Evolutionary conservation across 2,113 vertebrate genomes (phyloP).

Genomic region (Hippocampus mohnikei): DNA sequence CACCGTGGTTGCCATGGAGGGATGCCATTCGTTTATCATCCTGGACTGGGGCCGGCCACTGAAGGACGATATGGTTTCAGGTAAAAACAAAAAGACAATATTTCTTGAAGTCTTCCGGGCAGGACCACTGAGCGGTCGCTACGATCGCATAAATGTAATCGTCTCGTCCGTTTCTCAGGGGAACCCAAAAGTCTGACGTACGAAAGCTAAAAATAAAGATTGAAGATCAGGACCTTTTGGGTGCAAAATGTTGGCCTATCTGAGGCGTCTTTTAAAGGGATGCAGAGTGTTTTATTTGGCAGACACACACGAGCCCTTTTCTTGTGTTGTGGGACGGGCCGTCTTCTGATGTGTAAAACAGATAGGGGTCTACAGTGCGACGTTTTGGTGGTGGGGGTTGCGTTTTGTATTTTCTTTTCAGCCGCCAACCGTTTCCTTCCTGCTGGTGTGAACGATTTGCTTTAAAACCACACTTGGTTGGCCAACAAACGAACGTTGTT

Average conservation of each 20-base stretch:
- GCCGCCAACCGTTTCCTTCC: slow-evolving; percentile 21
- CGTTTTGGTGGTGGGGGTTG: slow-evolving; percentile 15
- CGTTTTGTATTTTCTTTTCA: slow-evolving; percentile 16
- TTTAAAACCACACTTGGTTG: neutral
- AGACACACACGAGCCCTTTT: slow-evolving; percentile 31
- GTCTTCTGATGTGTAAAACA: slow-evolving; percentile 57
- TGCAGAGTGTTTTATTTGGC: slow-evolving; percentile 46
- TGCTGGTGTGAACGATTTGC: neutral
- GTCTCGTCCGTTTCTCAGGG: slow-evolving; percentile 6
- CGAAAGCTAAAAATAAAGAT: slow-evolving; percentile 1
- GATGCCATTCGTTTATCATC: slow-evolving; percentile 97
- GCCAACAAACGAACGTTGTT: neutral
- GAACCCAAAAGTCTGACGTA: slow-evolving; percentile 30
- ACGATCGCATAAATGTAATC: no score
- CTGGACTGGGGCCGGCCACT: slow-evolving; percentile 89
- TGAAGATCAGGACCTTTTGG: slow-evolving; percentile 20
- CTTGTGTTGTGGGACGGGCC: slow-evolving; percentile 24
- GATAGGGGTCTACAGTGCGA: slow-evolving; percentile 30
- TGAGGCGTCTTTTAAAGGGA: slow-evolving; percentile 24
- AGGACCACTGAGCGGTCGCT: no score
- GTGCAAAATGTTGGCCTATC: slow-evolving; percentile 26
- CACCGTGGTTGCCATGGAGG: slow-evolving; percentile 93
- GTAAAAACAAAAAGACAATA: slow-evolving; percentile 57
- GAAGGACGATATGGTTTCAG: slow-evolving; percentile 89
- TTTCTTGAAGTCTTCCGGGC: no score